Evolutionary conservation across 2,797 vertebrate genomes (phyloP).

Genomic region (Cuculus canorus): DNA sequence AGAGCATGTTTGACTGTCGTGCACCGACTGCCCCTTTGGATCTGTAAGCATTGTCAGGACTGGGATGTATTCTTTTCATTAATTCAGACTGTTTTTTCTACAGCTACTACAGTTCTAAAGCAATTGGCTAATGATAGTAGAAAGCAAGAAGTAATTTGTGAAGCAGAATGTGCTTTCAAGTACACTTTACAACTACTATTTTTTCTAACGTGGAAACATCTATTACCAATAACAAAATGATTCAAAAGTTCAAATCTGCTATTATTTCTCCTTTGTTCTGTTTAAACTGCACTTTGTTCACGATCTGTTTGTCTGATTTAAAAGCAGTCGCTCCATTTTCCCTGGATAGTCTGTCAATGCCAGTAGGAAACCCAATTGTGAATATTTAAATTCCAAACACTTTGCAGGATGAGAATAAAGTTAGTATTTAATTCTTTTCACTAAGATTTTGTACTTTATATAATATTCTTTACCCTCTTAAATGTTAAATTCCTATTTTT

Average conservation of each 20-base stretch:
- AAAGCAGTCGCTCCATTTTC: background rate
- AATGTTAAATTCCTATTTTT: background rate
- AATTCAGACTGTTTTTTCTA: background rate
- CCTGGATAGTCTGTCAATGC: background rate
- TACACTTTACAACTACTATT: background rate
- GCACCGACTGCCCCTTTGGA: background rate
- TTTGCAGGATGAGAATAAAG: background rate
- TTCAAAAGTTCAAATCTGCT: background rate
- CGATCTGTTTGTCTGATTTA: background rate
- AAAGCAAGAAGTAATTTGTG: background rate
- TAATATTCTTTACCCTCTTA: background rate
- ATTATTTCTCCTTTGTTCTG: background rate
- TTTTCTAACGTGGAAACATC: background rate
- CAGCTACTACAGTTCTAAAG: background rate
- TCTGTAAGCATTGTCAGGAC: background rate
- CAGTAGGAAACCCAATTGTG: background rate
- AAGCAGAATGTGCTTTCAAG: background rate
- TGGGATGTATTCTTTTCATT: background rate
- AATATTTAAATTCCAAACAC: background rate
- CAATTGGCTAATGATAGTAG: background rate
- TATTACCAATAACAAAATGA: background rate
- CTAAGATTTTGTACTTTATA: background rate
- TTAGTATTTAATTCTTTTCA: background rate
- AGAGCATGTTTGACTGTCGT: background rate
- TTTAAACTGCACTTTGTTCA: background rate